phyloP scores from a whole-genome alignment of 2,888 invertebrate genomes.

The Rhaphigaster nebulosa region DNA sequence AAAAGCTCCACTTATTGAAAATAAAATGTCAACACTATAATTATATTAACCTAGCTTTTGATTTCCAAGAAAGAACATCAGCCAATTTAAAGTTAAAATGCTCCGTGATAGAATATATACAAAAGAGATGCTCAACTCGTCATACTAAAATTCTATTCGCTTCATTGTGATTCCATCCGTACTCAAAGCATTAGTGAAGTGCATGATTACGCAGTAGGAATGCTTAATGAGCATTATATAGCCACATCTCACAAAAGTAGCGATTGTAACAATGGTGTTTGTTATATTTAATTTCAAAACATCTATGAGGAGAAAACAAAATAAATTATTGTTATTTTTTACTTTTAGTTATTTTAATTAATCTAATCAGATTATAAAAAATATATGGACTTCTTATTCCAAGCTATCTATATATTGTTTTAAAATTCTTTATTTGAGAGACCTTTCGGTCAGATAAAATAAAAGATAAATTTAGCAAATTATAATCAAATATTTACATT shows the following conservation, averaged over 20 bases:
- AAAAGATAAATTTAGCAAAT: too few species aligned
- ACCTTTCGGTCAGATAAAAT: too few species aligned
- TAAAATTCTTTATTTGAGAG: too few species aligned
- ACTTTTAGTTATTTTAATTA: too few species aligned
- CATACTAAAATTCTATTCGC: neutral
- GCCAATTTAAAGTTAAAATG: neutral
- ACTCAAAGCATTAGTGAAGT: slow-evolving; percentile 5
- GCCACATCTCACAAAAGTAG: neutral
- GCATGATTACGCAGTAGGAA: neutral
- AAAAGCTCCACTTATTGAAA: too few species aligned
- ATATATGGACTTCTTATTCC: too few species aligned
- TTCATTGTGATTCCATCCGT: neutral
- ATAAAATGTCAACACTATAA: neutral
- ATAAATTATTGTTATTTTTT: too few species aligned
- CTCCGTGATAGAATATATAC: neutral
- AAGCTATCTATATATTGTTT: too few species aligned
- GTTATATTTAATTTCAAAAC: neutral
- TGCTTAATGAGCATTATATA: neutral
- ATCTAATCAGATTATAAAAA: too few species aligned
- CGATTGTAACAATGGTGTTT: neutral
- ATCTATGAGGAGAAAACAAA: too few species aligned
- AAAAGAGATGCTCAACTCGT: neutral
- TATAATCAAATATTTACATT: too few species aligned
- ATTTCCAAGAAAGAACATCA: neutral
- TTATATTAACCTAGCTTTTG: neutral